Percentiles rank a stretch among this genome's conserved stretches.
phyloP scores from a whole-genome alignment of 1,140 invertebrate genomes.

The Drusus annulatus region DNA sequence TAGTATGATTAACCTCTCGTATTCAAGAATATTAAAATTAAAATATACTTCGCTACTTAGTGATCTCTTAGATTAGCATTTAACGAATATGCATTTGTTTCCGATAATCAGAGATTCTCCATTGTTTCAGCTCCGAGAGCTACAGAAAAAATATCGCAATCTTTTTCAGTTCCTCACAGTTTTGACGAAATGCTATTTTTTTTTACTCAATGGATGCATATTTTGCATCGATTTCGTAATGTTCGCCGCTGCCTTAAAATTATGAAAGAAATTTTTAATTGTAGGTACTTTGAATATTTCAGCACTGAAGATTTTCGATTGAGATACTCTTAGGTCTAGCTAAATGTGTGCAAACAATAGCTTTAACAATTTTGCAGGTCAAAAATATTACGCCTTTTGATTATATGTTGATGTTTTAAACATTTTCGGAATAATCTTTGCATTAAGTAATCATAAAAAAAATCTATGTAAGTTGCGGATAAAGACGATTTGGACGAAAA shows the following conservation, averaged over 20 bases:
- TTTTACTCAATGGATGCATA: conserved; percentile 47
- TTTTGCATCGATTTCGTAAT: conserved; percentile 40
- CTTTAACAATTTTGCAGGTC: not conserved
- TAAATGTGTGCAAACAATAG: conserved; percentile 1
- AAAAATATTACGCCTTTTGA: not conserved
- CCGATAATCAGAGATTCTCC: not conserved
- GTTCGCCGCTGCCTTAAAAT: not conserved
- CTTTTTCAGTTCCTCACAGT: conserved; percentile 20
- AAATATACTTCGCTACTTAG: too few relatives aligned
- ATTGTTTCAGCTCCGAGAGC: conserved; percentile 31
- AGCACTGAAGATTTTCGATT: not conserved
- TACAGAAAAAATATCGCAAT: conserved; percentile 40
- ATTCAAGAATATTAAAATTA: too few relatives aligned
- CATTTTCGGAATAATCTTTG: too few relatives aligned
- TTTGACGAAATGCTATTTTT: conserved; percentile 43
- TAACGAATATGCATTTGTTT: too few relatives aligned
- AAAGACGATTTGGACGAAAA: too few relatives aligned
- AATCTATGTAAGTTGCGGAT: too few relatives aligned
- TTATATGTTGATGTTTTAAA: too few relatives aligned
- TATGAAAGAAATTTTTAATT: conserved; percentile 25
- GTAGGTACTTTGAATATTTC: conserved; percentile 22
- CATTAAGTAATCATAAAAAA: too few relatives aligned
- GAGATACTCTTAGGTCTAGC: not conserved
- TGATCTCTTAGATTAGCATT: too few relatives aligned
- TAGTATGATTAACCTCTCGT: too few relatives aligned